Base-by-base conservation (phyloP, 1,140 invertebrate species). In the Vollenhovia emeryi region DNA sequence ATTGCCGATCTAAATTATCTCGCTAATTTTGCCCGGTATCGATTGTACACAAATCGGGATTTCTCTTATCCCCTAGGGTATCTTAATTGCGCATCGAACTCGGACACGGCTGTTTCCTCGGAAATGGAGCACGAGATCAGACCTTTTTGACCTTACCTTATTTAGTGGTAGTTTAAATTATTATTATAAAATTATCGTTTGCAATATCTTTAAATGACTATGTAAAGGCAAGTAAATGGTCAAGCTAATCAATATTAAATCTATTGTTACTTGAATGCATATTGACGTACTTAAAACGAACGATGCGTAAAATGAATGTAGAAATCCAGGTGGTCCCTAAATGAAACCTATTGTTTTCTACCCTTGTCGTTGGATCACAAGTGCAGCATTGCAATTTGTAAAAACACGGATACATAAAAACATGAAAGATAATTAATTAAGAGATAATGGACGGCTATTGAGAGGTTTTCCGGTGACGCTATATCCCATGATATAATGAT, bases 11-110 rank as follows among this genome's bases (percentile, higher is more conserved):
- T 91, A 91, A 92, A 92, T 91, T 91, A 91, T 92, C 89, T 91
- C 74, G 84, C 87, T 92, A 92, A 91, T 91, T 92, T 92, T 45
- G 2, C 52, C 27, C 11, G 30, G n/a, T 88, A 92, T 91, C 89
- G 89, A 91, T 91, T 91, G 85, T 89, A 90, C 82, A 91, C 91
- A 91, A 92, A 92, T 92, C 76, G 85, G 80, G 86, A 89, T 87
- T 88, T 74, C 71, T 69, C 66, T 84, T 92, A 92, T 92, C 91
- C 85, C 64, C 7, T 55, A 27, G 13, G 21, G 60, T 87, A 92
- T 92, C 91, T 92, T 92, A 92, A 92, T 91, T 86, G 91, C 84
- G 86, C 71, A 88, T 91, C 85, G 84, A 91, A 90, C 64, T 57
- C 66, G 33, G 21, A 30, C 27, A 27, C 45, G n/a, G n/a, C 40